Evolutionary conservation across 2,113 vertebrate species (phyloP), one percentile per base, ranked within the genome.

Genomic region (Scomber japonicus): DNA sequence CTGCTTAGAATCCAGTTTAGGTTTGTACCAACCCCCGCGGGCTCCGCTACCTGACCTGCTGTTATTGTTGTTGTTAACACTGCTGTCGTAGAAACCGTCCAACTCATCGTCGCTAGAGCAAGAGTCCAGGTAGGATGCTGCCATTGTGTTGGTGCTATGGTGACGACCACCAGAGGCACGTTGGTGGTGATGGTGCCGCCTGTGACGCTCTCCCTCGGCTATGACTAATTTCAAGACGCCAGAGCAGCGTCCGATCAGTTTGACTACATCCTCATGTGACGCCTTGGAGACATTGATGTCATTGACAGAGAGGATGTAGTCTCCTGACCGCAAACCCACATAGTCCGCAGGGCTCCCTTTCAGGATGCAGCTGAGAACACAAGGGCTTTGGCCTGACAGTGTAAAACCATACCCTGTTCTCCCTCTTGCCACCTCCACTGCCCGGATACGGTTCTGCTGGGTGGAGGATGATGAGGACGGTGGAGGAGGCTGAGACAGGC

Each of bases 191-290:
- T 92, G 84, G 63, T 92, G 93, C 11, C 91, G 78, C 17, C 83
- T 78, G 24, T 87, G 96, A 35, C 93, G 92, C 11, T 90, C 78
- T 3, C 94, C 95, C 86, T 98, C 97, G 0, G 95, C 94, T 1
- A 99, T 93, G 53, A 97, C 95, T 89, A 99, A 95, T 75, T 94
- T 97, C 66, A 99, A 84, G 60, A 98, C 95, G 0, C 98, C 98
- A 0, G 97, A 94, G 90, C 98, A 99, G 30, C 97, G 97, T 57
- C 98, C 98, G 1, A 99, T 97, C 17, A 99, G 89, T 75, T 99
- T 98, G 61, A 99, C 97, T 4, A 99, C 98, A n/a, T 99, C 98
- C 87, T 99, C 98, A 0, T 99, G 97, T 1, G 97, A 98, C 0
- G 98, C 98, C 74, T 96, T 97, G 65, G 95, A 97, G 85, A 99